A percentile compares a stretch with the other conserved stretches of the same genome.
These are phyloP conservation scores for Plusia festucae DNA, from an alignment of 2,888 invertebrate genomes.

Conservation along the genomic window DNA sequence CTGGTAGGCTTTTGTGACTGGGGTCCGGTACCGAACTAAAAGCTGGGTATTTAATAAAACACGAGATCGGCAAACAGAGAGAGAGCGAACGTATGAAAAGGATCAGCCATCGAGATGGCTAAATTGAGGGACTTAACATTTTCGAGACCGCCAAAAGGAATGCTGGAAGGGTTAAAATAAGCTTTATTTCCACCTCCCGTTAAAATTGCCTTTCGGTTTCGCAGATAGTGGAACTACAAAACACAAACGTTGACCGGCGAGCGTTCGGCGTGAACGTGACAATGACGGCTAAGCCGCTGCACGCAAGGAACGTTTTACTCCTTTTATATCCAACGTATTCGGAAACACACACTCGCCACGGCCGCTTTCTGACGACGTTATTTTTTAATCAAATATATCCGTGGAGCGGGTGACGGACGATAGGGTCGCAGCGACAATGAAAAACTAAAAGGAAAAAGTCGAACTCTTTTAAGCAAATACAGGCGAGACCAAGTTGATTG, in stretches of 20 bases:
- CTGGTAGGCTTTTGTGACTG: slow-evolving; percentile 75
- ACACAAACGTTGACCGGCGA: slow-evolving; percentile 72
- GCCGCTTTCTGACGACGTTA: slow-evolving; percentile 89
- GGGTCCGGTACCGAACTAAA: slow-evolving; percentile 74
- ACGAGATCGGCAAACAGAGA: slow-evolving; percentile 73
- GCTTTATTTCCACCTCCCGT: slow-evolving; percentile 57
- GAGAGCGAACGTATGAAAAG: slow-evolving; percentile 44
- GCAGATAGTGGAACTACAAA: slow-evolving; percentile 84
- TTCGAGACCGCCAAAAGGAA: slow-evolving; percentile 54
- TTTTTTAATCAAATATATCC: slow-evolving; percentile 90
- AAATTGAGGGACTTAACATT: slow-evolving; percentile 58
- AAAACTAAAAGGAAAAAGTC: slow-evolving; percentile 87
- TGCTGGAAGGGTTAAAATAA: slow-evolving; percentile 47
- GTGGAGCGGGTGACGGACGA: slow-evolving; percentile 87
- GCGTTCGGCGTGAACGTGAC: slow-evolving; percentile 79
- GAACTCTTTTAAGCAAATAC: slow-evolving; percentile 88
- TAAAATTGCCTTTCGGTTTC: slow-evolving; percentile 70
- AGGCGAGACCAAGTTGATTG: slow-evolving; percentile 90
- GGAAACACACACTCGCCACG: slow-evolving; percentile 74
- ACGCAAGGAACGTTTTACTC: slow-evolving; percentile 81
- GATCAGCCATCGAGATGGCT: slow-evolving; percentile 50
- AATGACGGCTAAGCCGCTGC: slow-evolving; percentile 86
- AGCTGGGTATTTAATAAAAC: slow-evolving; percentile 81
- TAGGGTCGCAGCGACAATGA: slow-evolving; percentile 86
- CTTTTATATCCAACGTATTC: slow-evolving; percentile 78